phyloP scores from a whole-genome alignment of 1,140 invertebrate genomes.

The Drosophila persimilis region DNA sequence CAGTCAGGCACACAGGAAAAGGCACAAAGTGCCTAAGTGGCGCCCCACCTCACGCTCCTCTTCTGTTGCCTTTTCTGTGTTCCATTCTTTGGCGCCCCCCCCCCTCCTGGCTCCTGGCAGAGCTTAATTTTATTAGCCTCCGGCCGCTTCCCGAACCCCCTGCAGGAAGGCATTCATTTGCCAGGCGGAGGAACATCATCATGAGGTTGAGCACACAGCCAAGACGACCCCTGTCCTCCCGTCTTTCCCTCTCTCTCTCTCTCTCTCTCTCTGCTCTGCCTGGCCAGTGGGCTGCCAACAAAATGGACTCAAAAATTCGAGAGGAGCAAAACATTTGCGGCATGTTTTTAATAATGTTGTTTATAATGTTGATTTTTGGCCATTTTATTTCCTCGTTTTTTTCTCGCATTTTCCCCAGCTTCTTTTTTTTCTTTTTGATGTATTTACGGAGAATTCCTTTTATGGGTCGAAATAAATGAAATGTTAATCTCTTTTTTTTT shows the following conservation, averaged over 20 bases:
- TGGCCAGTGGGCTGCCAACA: slow-evolving; percentile 42
- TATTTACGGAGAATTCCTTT: slow-evolving; percentile 71
- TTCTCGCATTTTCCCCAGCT: slow-evolving; percentile 14
- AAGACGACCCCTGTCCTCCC: neutral
- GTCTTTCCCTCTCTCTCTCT: neutral
- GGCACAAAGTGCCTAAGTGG: slow-evolving; percentile 1
- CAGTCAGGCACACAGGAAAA: slow-evolving; percentile 8
- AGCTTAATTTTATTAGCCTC: slow-evolving; percentile 71
- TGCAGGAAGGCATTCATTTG: slow-evolving; percentile 50
- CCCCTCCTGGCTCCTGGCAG: neutral
- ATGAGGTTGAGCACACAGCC: slow-evolving; percentile 46
- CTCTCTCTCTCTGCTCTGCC: slow-evolving; percentile 15
- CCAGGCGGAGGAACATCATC: slow-evolving; percentile 55
- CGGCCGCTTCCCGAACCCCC: slow-evolving; percentile 3
- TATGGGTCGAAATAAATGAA: slow-evolving; percentile 54
- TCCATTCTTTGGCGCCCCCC: slow-evolving; percentile 6
- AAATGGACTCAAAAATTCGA: slow-evolving; percentile 81
- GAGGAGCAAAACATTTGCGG: slow-evolving; percentile 78
- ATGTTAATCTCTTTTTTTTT: slow-evolving; percentile 55
- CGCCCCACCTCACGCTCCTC: neutral
- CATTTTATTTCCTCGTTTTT: slow-evolving; percentile 39
- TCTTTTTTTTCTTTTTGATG: slow-evolving; percentile 53
- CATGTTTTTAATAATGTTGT: slow-evolving; percentile 83
- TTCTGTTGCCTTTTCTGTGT: slow-evolving; percentile 15
- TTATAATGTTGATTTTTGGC: slow-evolving; percentile 75